These are phyloP conservation scores for Lasioglossum oenotherae DNA, from an alignment of 2,888 invertebrate genomes.

Conservation along the genomic window DNA sequence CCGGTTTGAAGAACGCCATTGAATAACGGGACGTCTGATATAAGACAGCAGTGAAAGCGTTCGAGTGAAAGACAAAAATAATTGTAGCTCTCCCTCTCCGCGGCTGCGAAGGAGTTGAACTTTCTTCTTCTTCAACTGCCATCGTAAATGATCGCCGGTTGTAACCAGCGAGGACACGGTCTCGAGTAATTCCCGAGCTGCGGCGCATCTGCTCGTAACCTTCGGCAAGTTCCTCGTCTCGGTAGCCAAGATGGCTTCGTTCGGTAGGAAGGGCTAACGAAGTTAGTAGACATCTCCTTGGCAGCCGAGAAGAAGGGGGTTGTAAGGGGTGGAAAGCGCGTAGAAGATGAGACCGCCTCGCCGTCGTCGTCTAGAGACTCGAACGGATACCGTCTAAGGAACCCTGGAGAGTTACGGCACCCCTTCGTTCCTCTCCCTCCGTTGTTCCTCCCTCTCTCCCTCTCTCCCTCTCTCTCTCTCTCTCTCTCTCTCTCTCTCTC, in stretches of 20 bases:
- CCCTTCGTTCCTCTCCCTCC: conserved; percentile 35
- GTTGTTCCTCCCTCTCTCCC: background rate
- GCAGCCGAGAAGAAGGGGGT: conserved; percentile 70
- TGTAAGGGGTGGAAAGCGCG: conserved; percentile 63
- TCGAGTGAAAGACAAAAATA: conserved; percentile 1
- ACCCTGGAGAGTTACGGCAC: conserved; percentile 49
- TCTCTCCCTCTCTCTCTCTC: conserved; percentile 12
- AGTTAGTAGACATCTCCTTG: conserved; percentile 82
- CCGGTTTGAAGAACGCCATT: background rate
- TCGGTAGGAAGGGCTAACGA: conserved; percentile 80
- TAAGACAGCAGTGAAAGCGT: conserved; percentile 1
- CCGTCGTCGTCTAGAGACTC: conserved; percentile 64
- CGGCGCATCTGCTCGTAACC: conserved; percentile 71
- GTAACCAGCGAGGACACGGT: conserved; percentile 21
- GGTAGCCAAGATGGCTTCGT: conserved; percentile 83
- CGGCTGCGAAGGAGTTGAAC: background rate
- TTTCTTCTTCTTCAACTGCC: background rate
- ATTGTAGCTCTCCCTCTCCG: background rate
- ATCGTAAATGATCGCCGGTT: conserved; percentile 26
- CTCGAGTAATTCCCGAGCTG: conserved; percentile 62
- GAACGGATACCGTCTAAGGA: conserved; percentile 66
- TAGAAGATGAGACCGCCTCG: conserved; percentile 67
- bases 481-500: conserved; percentile 13
- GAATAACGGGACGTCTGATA: background rate
- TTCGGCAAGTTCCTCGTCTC: conserved; percentile 70